A percentile compares a stretch with the other conserved stretches of the same genome.
Conservation (phyloP, 2,888 invertebrate species). For the Congeria kusceri region DNA sequence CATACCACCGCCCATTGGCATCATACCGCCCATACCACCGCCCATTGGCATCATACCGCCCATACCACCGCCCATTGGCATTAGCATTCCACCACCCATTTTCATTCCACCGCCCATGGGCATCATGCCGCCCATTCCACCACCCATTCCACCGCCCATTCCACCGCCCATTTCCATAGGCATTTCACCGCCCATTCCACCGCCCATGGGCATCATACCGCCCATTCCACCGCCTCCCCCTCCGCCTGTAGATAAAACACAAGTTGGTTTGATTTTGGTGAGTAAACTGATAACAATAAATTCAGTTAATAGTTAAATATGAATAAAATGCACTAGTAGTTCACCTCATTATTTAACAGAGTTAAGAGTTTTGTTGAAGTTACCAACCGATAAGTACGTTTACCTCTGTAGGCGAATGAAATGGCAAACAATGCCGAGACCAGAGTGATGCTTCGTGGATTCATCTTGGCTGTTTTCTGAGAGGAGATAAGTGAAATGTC, state of each 20-base stretch:
- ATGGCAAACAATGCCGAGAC: slow-evolving; percentile 39
- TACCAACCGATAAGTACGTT: not conserved
- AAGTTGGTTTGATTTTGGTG: too few relatives aligned
- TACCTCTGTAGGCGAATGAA: slow-evolving; percentile 45
- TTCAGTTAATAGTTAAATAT: too few relatives aligned
- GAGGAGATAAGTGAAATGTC: not conserved
- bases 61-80: too few relatives aligned
- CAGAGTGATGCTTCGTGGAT: slow-evolving; percentile 26
- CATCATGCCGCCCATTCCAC: slow-evolving; percentile 9
- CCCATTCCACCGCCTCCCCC: not conserved
- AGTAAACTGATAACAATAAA: too few relatives aligned
- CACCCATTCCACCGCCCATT: slow-evolving; percentile 7
- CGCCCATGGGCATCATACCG: slow-evolving; percentile 24
- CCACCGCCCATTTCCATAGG: slow-evolving; percentile 7
- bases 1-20: not conserved
- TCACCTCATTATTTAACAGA: not conserved
- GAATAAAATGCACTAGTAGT: too few relatives aligned
- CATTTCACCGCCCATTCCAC: slow-evolving; percentile 1
- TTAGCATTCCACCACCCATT: slow-evolving; percentile 7
- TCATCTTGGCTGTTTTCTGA: slow-evolving; percentile 35
- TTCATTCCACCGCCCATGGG: slow-evolving; percentile 18
- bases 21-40: slow-evolving; percentile 24
- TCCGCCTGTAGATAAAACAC: too few relatives aligned
- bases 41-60: slow-evolving; percentile 15
- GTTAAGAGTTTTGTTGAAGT: not conserved